These are phyloP conservation scores for Petroica traversi DNA, from an alignment of 2,113 vertebrate genomes.

Conservation along the genomic window DNA sequence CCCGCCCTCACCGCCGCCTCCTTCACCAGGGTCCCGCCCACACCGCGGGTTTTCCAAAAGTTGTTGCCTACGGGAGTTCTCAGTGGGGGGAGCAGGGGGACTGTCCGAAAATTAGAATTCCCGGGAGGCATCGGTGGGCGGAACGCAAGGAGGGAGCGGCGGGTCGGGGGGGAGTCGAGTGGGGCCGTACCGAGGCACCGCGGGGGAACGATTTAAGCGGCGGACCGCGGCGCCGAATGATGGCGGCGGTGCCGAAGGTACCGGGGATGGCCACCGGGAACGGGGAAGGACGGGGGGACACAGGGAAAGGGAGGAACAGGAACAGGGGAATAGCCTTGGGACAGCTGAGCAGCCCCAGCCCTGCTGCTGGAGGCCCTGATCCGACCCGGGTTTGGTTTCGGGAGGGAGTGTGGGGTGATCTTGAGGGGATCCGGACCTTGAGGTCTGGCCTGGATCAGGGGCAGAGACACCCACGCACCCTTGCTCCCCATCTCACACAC, in stretches of 20 bases:
- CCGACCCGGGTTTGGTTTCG: too few relatives aligned
- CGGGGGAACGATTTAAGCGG: background rate
- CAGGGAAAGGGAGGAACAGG: too few relatives aligned
- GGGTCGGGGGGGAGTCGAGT: background rate
- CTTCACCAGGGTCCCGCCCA: rapidly evolving
- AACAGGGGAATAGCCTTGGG: background rate
- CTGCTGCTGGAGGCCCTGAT: too few relatives aligned
- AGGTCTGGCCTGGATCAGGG: background rate
- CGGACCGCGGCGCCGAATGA: background rate
- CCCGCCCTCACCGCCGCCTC: rapidly evolving
- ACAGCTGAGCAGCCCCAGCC: background rate
- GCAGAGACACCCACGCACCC: rapidly evolving
- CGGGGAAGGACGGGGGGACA: background rate
- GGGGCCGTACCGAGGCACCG: background rate
- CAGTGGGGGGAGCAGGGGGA: background rate
- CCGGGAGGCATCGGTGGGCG: background rate
- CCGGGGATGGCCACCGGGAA: background rate
- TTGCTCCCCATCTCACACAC: background rate
- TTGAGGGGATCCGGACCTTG: background rate
- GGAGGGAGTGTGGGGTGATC: rapidly evolving
- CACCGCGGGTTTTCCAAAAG: rapidly evolving
- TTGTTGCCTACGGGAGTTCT: rapidly evolving
- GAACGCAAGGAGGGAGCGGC: background rate
- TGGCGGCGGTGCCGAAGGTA: background rate
- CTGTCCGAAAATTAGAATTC: background rate